These are phyloP conservation scores for Argentina silus DNA, from an alignment of 2,797 vertebrate genomes.

Conservation along the genomic window DNA sequence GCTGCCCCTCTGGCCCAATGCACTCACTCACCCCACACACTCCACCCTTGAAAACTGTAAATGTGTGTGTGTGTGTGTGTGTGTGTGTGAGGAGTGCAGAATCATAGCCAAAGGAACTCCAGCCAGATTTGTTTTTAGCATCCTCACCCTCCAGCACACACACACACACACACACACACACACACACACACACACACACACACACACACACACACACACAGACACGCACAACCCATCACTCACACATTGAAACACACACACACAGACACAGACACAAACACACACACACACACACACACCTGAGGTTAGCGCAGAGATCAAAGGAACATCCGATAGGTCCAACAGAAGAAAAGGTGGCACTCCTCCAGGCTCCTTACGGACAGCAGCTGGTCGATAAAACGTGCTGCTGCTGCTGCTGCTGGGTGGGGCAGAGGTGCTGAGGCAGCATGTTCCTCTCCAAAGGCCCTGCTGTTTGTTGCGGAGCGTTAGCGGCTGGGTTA, in stretches of 20 bases:
- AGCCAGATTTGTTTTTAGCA: conserved; percentile 5
- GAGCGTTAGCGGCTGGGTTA: conserved; percentile 1
- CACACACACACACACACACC: background rate
- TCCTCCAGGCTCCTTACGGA: background rate
- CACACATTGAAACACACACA: background rate
- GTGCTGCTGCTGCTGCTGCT: conserved; percentile 3
- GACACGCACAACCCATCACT: background rate
- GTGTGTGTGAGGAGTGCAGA: conserved; percentile 10
- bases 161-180: background rate
- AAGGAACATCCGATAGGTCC: background rate
- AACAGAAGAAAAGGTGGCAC: background rate
- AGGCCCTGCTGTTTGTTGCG: conserved; percentile 16
- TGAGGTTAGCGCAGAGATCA: background rate
- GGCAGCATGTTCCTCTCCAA: conserved; percentile 4
- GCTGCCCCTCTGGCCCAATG: background rate
- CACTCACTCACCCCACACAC: conserved; percentile 2
- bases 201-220: background rate
- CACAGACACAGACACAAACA: background rate
- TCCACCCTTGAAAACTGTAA: background rate
- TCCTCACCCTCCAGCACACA: conserved; percentile 12
- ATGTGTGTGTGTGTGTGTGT: conserved; percentile 12
- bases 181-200: background rate
- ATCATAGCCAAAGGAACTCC: background rate
- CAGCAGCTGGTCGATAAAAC: conserved; percentile 3
- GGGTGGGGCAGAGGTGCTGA: conserved; percentile 13